phyloP scores from a whole-genome alignment of 1,140 invertebrate genomes.

The Kradibia gibbosae region DNA sequence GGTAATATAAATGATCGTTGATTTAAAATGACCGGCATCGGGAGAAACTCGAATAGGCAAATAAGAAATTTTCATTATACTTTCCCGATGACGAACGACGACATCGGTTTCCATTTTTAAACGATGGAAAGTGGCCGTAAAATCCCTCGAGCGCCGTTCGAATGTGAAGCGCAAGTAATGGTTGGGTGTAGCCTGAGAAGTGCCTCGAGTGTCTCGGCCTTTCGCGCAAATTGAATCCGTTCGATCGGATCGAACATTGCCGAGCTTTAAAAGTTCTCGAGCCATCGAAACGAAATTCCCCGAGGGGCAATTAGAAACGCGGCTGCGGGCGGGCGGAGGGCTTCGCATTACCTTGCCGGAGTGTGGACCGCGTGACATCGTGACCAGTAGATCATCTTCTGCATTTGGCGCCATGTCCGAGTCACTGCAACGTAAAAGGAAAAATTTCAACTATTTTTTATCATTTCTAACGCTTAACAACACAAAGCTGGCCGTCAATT shows the following conservation, averaged over 20 bases:
- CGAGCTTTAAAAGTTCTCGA: not conserved
- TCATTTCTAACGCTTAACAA: too few relatives aligned
- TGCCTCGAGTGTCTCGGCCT: not conserved
- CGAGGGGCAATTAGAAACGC: not conserved
- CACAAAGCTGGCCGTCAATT: too few relatives aligned
- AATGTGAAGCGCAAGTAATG: not conserved
- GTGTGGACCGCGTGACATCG: constrained; percentile 66
- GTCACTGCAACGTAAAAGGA: constrained; percentile 63
- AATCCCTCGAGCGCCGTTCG: not conserved
- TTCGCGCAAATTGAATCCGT: not conserved
- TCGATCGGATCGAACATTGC: not conserved
- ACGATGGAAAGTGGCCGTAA: not conserved
- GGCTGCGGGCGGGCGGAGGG: constrained; percentile 10
- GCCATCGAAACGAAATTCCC: constrained; percentile 3
- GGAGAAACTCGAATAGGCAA: not conserved
- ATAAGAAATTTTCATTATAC: not conserved
- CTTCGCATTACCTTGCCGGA: constrained; percentile 64
- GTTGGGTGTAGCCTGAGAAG: not conserved
- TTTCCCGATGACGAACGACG: not conserved
- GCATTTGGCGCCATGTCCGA: constrained; percentile 72
- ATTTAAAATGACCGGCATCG: too few relatives aligned
- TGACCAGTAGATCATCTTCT: constrained; percentile 69
- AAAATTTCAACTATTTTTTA: not conserved
- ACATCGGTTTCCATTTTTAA: not conserved
- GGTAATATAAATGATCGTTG: too few relatives aligned